Evolutionary conservation across 1,140 invertebrate genomes (phyloP).

Genomic region (Eumaeus atala): DNA sequence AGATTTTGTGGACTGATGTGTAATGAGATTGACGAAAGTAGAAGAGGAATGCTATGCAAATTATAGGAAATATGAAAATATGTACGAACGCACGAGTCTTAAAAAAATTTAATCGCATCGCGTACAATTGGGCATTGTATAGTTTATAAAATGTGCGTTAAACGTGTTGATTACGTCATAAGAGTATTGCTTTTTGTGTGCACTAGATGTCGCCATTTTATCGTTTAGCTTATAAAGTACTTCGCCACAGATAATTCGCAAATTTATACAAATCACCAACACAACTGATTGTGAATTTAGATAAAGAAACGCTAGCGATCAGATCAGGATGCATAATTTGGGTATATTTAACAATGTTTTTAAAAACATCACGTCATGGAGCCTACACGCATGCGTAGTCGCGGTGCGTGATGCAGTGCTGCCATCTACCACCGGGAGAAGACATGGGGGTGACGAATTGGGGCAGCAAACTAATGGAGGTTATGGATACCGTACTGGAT

Average conservation of each 20-base stretch:
- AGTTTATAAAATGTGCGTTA: too few relatives aligned
- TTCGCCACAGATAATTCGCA: too few relatives aligned
- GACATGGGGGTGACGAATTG: constrained; percentile 36
- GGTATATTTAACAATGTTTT: constrained; percentile 29
- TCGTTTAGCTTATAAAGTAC: too few relatives aligned
- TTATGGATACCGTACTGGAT: constrained; percentile 16
- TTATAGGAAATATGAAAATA: constrained; percentile 1
- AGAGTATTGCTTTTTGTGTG: too few relatives aligned
- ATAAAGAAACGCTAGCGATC: constrained; percentile 19
- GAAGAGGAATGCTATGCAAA: too few relatives aligned
- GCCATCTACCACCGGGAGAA: constrained; percentile 51
- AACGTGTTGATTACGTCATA: too few relatives aligned
- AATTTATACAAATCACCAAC: too few relatives aligned
- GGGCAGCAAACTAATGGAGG: constrained; percentile 30
- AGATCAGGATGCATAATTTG: constrained; percentile 18
- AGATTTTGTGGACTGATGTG: too few relatives aligned
- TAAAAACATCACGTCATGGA: constrained; percentile 36
- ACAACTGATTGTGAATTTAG: too few relatives aligned
- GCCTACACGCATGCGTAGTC: constrained; percentile 67
- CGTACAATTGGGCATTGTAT: background rate
- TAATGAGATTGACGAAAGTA: too few relatives aligned
- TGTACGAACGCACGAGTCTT: background rate
- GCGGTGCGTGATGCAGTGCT: constrained; percentile 60
- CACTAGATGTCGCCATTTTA: too few relatives aligned
- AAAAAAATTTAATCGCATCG: constrained; percentile 3